phyloP scores from a whole-genome alignment of 2,113 vertebrate genomes.

The Mormyrus iriodes region DNA sequence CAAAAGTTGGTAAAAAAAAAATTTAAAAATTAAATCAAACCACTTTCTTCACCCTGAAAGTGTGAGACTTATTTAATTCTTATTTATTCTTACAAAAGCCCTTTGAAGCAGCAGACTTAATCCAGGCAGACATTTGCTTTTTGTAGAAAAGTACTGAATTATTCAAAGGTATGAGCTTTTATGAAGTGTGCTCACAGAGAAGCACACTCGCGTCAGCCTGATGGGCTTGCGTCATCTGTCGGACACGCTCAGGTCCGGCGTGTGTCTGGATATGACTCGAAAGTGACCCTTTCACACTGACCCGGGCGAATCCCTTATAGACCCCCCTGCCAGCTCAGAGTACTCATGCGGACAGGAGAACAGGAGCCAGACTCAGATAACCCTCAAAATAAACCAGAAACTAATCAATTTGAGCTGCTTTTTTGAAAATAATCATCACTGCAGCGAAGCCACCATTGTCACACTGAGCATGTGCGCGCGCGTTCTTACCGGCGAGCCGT shows the following conservation, averaged over 20 bases:
- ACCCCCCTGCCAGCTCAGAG: background rate
- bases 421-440: background rate
- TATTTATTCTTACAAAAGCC: constrained; percentile 14
- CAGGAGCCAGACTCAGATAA: background rate
- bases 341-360: background rate
- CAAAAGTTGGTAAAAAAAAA: background rate
- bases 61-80: constrained; percentile 4
- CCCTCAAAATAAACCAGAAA: background rate
- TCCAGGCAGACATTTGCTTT: constrained; percentile 8
- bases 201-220: background rate
- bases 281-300: background rate
- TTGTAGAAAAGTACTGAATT: constrained; percentile 3
- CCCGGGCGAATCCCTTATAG: background rate
- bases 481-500: constrained; percentile 59
- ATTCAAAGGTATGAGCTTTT: constrained; percentile 12
- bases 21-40: background rate
- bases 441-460: background rate
- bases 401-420: background rate
- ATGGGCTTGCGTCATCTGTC: background rate
- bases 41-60: background rate
- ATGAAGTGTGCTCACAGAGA: background rate
- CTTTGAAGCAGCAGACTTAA: constrained; percentile 17
- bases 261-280: background rate
- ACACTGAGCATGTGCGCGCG: background rate
- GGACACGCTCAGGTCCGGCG: background rate